A percentile compares a stretch with the other conserved stretches of the same genome.
phyloP scores from a whole-genome alignment of 2,888 invertebrate genomes.

The Chloroclysta siterata region DNA sequence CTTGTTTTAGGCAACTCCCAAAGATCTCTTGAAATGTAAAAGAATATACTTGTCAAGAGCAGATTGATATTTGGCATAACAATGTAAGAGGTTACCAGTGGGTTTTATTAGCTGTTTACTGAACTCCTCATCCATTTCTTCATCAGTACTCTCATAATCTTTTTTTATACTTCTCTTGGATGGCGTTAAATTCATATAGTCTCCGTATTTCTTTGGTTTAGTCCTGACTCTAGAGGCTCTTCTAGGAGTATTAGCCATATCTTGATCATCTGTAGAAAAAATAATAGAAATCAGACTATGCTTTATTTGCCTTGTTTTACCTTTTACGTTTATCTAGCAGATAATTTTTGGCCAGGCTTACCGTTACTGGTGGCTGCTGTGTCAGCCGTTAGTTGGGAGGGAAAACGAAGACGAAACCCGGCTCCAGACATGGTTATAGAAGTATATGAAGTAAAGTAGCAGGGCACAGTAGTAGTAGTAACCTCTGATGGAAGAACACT shows the following conservation, averaged over 20 bases:
- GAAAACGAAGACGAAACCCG: constrained; percentile 25
- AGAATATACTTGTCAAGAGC: too few species aligned
- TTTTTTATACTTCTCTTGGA: constrained; percentile 49
- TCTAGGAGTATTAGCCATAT: constrained; percentile 52
- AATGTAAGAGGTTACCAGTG: constrained; percentile 23
- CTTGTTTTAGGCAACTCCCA: too few species aligned
- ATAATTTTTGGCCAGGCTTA: not conserved
- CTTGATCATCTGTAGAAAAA: constrained; percentile 24
- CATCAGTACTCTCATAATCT: constrained; percentile 58
- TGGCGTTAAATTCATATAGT: constrained; percentile 62
- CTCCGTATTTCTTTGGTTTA: constrained; percentile 72
- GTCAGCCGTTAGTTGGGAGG: not conserved
- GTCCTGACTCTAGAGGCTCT: constrained; percentile 62
- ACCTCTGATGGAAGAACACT: too few species aligned
- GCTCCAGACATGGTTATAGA: constrained; percentile 16
- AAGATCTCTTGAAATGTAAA: too few species aligned
- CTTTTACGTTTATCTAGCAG: not conserved
- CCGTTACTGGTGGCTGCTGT: not conserved
- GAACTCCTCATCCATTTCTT: constrained; percentile 49
- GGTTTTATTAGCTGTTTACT: constrained; percentile 51
- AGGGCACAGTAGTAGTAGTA: too few species aligned
- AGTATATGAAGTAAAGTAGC: not conserved
- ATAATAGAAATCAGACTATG: not conserved
- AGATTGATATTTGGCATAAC: too few species aligned
- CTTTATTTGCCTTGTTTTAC: too few species aligned